Base-by-base conservation (phyloP, 2,113 vertebrate genomes). In the Eidolon helvum region DNA sequence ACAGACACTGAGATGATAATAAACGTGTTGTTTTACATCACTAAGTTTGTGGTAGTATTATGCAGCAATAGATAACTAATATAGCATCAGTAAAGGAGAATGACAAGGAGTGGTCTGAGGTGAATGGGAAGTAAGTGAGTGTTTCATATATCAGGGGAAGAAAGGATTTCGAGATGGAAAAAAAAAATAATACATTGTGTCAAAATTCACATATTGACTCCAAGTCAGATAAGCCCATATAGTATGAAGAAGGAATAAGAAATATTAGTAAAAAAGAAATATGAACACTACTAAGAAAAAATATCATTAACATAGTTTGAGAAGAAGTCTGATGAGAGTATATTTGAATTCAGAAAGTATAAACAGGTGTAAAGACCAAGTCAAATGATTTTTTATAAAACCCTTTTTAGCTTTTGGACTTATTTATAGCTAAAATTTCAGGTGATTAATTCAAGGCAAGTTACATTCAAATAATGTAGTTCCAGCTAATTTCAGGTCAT, bases 381-480 rank as follows among this genome's bases (percentile, higher is more conserved):
- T 59, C 18, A 71, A 57, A 85, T 50, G 8, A 65, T 91, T 83
- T 91, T n/a, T 65, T 74, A 80, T 35, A 59, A 65, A 63, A 6
- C 7, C 2, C 71, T 93, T 74, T 90, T 71, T 6, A 86, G 30
- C 10, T 72, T 11, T 24, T 94, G n/a, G 12, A 3, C n/a, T 90
- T 96, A 78, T 55, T 77, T 94, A 91, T 30, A 91, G 40, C 16
- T 90, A 86, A 86, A 61, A 90, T 96, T 77, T 2, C n/a, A 65
- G n/a, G 19, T 90, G 26, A 90, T 90, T 95, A 90, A 77, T 87
- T 87, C 90, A 26, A 82, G 38, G 10, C 14, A 19, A 45, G 11
- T 68, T 89, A 19, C 24, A 80, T 72, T 69, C 21, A 77, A 82
- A 92, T 83, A 74, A 87, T 68, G n/a, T 38, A 15, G 1, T 71